Evolutionary conservation across 2,113 vertebrate species (phyloP).

Genomic region (Cathartes aura): DNA sequence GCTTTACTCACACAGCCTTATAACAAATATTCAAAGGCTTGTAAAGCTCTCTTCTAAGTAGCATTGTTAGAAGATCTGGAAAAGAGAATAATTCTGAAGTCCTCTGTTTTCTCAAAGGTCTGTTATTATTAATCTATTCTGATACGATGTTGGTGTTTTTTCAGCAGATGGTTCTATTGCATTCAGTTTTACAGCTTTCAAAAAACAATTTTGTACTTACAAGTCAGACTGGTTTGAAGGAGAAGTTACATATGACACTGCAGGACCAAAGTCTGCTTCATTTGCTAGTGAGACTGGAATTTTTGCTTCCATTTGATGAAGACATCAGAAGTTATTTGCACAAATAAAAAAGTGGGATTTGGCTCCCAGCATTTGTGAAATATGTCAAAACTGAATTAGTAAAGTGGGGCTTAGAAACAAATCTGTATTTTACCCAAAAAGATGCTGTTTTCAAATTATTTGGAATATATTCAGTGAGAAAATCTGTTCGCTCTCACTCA

Average conservation of each 20-base stretch:
- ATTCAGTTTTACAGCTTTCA: conserved; percentile 14
- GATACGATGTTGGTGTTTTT: neutral
- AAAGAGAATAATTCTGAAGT: neutral
- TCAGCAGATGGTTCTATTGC: neutral
- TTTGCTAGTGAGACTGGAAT: neutral
- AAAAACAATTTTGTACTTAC: conserved; percentile 14
- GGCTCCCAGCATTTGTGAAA: neutral
- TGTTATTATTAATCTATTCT: neutral
- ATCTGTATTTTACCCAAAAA: neutral
- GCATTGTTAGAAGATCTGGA: neutral
- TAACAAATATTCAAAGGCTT: neutral
- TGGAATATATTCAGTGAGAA: neutral
- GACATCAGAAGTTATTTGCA: neutral
- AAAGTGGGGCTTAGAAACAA: neutral
- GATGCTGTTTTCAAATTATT: neutral
- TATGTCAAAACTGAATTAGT: neutral
- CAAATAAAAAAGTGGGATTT: conserved; percentile 1
- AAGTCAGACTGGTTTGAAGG: neutral
- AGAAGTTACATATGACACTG: neutral
- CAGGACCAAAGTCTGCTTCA: neutral
- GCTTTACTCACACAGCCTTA: neutral
- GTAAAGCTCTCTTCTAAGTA: neutral
- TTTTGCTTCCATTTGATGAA: neutral
- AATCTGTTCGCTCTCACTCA: neutral
- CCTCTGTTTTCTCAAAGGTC: neutral